Evolutionary conservation across 64 coral and sea anemone genomes (phyloP), one percentile per base, ranked within the genome.

Genomic region (Montipora efflorescens): DNA sequence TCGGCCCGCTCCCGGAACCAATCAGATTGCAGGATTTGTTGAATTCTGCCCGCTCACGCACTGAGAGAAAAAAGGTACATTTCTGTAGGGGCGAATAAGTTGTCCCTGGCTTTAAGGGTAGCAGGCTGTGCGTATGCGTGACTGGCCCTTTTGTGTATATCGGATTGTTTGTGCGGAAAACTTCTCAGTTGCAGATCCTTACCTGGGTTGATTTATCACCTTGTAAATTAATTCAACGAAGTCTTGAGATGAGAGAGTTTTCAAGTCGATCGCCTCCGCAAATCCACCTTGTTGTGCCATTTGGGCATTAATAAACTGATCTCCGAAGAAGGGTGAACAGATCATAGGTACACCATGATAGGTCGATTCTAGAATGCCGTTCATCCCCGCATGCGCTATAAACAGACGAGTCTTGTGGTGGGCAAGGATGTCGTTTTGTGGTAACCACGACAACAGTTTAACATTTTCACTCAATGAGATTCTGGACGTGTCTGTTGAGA

Each of bases 261-360:
- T 12, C 6, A 93, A 10, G 15, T 25, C 21, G 2, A 93, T 14
- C 18, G 87, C 21, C 23, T 93, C 92, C 43, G 47, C 84, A 80
- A 93, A 8, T 10, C 92, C 92, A 46, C 20, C 14, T 6, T 80
- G 52, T 44, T 93, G 79, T 20, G 47, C 62, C 14, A 53, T 66
- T 4, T 20, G 75, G 9, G 84, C 67, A 47, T 93, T 93, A 2
- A 73, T 1, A 55, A 28, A 11, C 15, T 93, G 92, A 50, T 93
- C 92, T 5, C 92, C 84, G 43, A 93, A 93, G 48, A 93, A 88
- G 1, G 92, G 92, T 14, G 84, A 70, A 18, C 83, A 81, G 51
- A 93, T 88, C 92, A 93, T 93, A 18, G 92, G 92, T 0, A 93
- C 84, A 6, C 84, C 84, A 45, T 93, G 91, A 67, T 87, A 93